These are phyloP conservation scores for Trichomycterus rosablanca DNA, from an alignment of 2,113 vertebrate genomes.

Conservation along the genomic window DNA sequence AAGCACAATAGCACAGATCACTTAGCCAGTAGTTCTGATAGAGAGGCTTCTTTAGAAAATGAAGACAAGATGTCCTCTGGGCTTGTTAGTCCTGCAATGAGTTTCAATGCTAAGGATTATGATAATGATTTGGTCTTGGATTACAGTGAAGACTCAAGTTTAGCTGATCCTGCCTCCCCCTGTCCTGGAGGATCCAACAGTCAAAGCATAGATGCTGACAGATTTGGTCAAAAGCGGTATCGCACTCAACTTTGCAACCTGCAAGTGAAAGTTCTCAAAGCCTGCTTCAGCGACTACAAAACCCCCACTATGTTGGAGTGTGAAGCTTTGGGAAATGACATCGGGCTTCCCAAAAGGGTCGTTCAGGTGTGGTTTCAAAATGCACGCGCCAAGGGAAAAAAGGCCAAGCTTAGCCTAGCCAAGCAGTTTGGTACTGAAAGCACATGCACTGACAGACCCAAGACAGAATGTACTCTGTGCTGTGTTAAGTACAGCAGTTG, in stretches of 20 bases:
- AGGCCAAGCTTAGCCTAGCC: conserved; percentile 85
- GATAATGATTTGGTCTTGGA: conserved; percentile 91
- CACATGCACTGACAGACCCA: conserved; percentile 82
- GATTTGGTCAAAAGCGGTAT: conserved; percentile 82
- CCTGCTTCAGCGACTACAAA: conserved; percentile 87
- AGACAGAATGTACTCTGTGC: conserved; percentile 88
- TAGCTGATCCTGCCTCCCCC: conserved; percentile 86
- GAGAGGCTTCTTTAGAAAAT: conserved; percentile 72
- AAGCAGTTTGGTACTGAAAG: conserved; percentile 89
- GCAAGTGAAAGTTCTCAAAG: conserved; percentile 85
- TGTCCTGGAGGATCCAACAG: conserved; percentile 86
- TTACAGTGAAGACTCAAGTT: conserved; percentile 88
- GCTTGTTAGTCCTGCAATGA: conserved; percentile 82
- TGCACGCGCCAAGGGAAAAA: conserved; percentile 85
- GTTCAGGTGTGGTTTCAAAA: conserved; percentile 94
- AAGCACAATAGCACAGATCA: conserved; percentile 74
- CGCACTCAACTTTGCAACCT: conserved; percentile 88
- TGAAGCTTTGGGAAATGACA: conserved; percentile 85
- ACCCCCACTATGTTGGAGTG: conserved; percentile 88
- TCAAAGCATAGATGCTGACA: conserved; percentile 81
- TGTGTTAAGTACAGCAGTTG: conserved; percentile 84
- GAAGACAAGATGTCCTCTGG: conserved; percentile 83
- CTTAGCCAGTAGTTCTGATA: conserved; percentile 73
- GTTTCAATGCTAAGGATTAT: conserved; percentile 85
- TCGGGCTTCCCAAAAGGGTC: conserved; percentile 87